These are phyloP conservation scores for Pyxicephalus adspersus DNA, from an alignment of 2,113 vertebrate species.

Conservation along the genomic window DNA sequence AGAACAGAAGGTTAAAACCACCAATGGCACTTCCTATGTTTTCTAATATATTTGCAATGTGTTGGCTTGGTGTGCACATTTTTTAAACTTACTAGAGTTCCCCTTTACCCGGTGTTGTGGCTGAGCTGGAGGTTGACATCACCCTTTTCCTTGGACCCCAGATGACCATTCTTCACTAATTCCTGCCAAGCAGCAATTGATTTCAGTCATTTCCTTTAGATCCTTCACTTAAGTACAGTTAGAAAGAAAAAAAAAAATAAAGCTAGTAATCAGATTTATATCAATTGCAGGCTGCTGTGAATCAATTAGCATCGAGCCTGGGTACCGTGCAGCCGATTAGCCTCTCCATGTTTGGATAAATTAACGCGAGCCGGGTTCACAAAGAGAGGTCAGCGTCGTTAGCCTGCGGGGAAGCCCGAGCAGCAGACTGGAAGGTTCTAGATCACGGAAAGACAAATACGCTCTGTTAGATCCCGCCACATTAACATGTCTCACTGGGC, in stretches of 20 bases:
- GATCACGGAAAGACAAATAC: not conserved
- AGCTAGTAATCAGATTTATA: conserved; percentile 84
- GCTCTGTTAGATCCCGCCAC: not conserved
- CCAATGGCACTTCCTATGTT: too few species aligned
- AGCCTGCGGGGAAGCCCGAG: conserved; percentile 55
- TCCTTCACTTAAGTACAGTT: conserved; percentile 61
- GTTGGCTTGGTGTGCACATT: too few species aligned
- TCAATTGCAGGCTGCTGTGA: conserved; percentile 79
- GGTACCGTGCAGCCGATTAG: conserved; percentile 80
- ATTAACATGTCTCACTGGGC: too few species aligned
- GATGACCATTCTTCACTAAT: too few species aligned
- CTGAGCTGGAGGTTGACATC: too few species aligned
- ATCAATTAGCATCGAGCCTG: conserved; percentile 81
- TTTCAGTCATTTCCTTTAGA: conserved; percentile 78
- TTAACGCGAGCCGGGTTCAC: conserved; percentile 68
- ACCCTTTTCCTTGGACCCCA: too few species aligned
- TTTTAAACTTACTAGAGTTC: too few species aligned
- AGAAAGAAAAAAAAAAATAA: conserved; percentile 76
- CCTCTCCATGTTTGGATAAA: conserved; percentile 68
- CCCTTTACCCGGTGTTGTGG: too few species aligned
- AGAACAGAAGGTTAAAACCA: too few species aligned
- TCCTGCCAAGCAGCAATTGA: conserved; percentile 68
- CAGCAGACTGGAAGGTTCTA: not conserved
- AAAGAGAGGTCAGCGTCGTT: conserved; percentile 63
- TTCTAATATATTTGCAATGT: too few species aligned